Evolutionary conservation across 2,113 vertebrate species (phyloP), one percentile per base, ranked within the genome.

Genomic region (Zapornia atra): DNA sequence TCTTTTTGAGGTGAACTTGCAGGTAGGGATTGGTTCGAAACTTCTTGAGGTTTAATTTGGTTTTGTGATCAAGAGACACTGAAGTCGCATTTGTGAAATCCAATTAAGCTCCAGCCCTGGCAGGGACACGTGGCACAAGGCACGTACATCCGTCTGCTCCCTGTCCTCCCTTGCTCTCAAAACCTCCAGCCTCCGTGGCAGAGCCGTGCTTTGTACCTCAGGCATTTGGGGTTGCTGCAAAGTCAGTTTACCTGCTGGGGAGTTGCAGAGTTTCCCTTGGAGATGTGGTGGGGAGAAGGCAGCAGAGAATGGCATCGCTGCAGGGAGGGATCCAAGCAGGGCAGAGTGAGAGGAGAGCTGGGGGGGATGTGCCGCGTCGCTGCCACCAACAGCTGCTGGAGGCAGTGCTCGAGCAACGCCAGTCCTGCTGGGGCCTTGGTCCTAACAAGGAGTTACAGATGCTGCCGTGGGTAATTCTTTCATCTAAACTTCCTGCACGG

Each of bases 1-100:
- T 26, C 3, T 36, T 68, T 72, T 46, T 8, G 12, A 79, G 66
- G 19, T 12, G 68, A 70, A 83, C 59, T 66, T 88, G 77, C 66
- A 63, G 75, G 54, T 34, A 21, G 36, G 40, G 75, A 77, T 80
- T 86, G 69, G 36, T 77, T 63, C 3, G 18, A 80, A 90, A 90
- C 66, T 88, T 80, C 42, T 61, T 22, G 66, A 66, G 57, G 36
- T 69, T 90, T 92, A 87, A 82, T 77, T 95, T 81, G 82, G 36
- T 63, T 96, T 93, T 82, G 82, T 73, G 93, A 80, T 94, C 80
- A 70, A 86, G 88, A 77, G 59, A 44, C 9, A 31, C 31, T 86
- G 72, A 78, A 92, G 91, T 71, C 53, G 59, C 91, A 86, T 83
- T 95, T 91, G 83, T 78, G 86, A 88, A 96, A 96, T 94, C 93